Evolutionary conservation across 1,140 invertebrate species (phyloP), one percentile per base, ranked within the genome.

Genomic region (Ericerus pela): DNA sequence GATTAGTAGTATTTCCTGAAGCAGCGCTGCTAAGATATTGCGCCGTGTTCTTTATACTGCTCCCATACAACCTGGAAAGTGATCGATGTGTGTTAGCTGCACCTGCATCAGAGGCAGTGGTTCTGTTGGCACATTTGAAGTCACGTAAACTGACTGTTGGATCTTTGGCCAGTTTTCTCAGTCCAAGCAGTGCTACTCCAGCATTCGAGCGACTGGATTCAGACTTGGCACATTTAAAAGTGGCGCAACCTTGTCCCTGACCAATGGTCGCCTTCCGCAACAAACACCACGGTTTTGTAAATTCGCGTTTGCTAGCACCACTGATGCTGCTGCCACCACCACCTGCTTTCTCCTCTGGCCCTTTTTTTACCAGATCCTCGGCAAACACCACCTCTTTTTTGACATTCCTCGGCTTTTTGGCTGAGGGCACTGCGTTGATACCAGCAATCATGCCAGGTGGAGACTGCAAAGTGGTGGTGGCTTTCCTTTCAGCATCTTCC

Each of bases 401-500:
- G 2, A 30, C 36, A 2, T 43, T 38, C 12, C 29, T 55, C 11
- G 26, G 29, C n/a, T 54, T 55, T 26, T 55, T 55, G 12, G n/a
- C 12, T n/a, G n/a, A n/a, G 4, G 10, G 18, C 16, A 24, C 20
- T 16, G 37, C 20, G 10, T 10, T 24, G 8, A 47, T 5, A 47
- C 4, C 10, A 2, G 41, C 22, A n/a, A n/a, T n/a, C n/a, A n/a
- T n/a, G n/a, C n/a, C n/a, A n/a, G n/a, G n/a, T n/a, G n/a, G n/a
- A 47, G 41, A 24, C 18, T 37, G 26, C 36, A 61, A 60, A 10
- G 62, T 63, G 11, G 58, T 56, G 20, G 60, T 58, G 16, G 43
- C 59, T 57, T 69, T 66, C 30, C 67, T 59, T 51, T 83, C 79
- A 53, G 72, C 72, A 59, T 87, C 85, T 65, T 82, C 82, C 68